These are phyloP conservation scores for Solenopsis invicta DNA, from an alignment of 1,140 invertebrate genomes.

Conservation along the genomic window DNA sequence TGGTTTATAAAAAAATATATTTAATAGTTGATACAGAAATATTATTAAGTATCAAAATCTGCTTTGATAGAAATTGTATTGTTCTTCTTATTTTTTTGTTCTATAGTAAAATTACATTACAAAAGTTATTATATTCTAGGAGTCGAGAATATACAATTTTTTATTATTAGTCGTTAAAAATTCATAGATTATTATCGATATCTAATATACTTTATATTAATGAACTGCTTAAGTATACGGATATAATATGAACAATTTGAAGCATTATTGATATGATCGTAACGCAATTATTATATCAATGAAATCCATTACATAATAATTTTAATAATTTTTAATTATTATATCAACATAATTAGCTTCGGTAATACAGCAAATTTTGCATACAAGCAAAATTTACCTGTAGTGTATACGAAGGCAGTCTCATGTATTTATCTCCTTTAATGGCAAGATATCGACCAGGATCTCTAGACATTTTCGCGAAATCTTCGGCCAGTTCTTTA, in stretches of 20 bases:
- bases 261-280: neutral
- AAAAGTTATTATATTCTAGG: neutral
- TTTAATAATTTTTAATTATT: neutral
- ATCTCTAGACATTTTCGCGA: constrained; percentile 98
- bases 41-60: too few species aligned
- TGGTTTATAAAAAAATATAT: too few species aligned
- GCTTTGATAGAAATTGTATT: too few species aligned
- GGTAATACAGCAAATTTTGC: neutral
- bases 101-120: neutral
- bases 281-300: neutral
- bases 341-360: neutral
- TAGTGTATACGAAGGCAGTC: constrained; percentile 94
- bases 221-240: neutral
- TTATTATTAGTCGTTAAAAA: constrained; percentile 1
- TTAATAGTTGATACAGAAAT: too few species aligned
- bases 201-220: constrained; percentile 9
- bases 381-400: constrained; percentile 87
- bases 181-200: neutral
- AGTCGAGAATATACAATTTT: constrained; percentile 2
- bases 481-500: constrained; percentile 96
- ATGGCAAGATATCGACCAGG: constrained; percentile 98
- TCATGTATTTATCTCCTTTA: constrained; percentile 96
- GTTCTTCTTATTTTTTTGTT: too few species aligned
- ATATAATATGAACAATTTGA: neutral
- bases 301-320: neutral